Base-by-base conservation (phyloP, 35 echinoderm and acorn worm genomes). In the Lytechinus pictus region DNA sequence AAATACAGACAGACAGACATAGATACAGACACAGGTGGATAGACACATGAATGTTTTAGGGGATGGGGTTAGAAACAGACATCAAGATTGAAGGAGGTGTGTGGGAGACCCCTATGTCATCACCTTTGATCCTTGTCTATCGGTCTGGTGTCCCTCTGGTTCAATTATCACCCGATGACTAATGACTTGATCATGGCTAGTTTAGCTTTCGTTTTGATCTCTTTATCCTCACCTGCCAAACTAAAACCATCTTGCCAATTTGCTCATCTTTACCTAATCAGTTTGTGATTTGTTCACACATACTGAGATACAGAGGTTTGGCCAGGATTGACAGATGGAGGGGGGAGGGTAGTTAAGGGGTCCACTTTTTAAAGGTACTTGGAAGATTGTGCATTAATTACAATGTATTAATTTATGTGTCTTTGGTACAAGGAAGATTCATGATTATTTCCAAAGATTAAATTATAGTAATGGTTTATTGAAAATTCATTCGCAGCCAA, bases 161-260 rank as follows among this genome's bases (percentile, higher is more conserved):
- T 79, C 66, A 79, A 79, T 79, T 24, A 79, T 79, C 66, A 79
- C 33, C 33, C 19, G 19, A 79, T 79, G 66, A 79, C 66, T 79
- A 79, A 79, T 79, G 19, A 79, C 66, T 79, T 79, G 66, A 79
- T 79, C 66, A 79, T n/a, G 66, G 66, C 66, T 79, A 79, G 66
- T 79, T 79, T 79, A 79, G 66, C 16, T 79, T 79, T 79, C 66
- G 66, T 79, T 79, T 44, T 79, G 66, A 79, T 16, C 66, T 79
- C 66, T 79, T 79, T 79, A 79, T 79, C 66, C 66, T 79, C 66
- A 79, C 66, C 66, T 79, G 66, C 66, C 66, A 79, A 79, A 79
- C 19, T 24, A 79, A 58, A 79, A 24, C 66, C 66, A 24, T 79
- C 66, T 79, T 24, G n/a, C n/a, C 66, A 79, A 58, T 79, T 14